phyloP scores from a whole-genome alignment of 2,113 vertebrate genomes.

The Polypterus bichir region DNA sequence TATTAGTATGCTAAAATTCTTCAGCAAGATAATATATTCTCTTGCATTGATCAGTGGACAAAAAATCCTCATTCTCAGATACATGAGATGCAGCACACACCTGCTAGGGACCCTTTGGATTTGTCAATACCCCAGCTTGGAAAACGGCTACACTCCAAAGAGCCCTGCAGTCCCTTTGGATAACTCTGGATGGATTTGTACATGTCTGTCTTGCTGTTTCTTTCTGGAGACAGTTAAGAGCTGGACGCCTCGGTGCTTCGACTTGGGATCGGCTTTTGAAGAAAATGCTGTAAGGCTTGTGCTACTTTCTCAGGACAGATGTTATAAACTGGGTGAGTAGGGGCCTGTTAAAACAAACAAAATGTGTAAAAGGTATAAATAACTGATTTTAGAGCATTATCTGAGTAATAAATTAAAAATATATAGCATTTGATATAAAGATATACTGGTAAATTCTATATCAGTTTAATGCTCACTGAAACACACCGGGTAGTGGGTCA shows the following conservation, averaged over 20 bases:
- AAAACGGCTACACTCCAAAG: too few species aligned
- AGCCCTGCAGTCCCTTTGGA: too few species aligned
- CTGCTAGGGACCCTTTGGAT: not conserved
- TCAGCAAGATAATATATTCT: not conserved
- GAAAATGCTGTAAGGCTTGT: conserved; percentile 67
- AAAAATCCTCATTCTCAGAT: not conserved
- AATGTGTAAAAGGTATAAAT: not conserved
- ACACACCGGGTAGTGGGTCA: too few species aligned
- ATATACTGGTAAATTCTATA: too few species aligned
- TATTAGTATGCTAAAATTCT: not conserved
- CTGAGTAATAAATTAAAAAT: too few species aligned
- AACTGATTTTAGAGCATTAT: too few species aligned
- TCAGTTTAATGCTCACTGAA: too few species aligned
- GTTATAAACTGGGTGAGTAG: conserved; percentile 91
- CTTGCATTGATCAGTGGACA: not conserved
- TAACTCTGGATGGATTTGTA: too few species aligned
- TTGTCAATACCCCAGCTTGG: too few species aligned
- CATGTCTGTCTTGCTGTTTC: too few species aligned
- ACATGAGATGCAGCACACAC: not conserved
- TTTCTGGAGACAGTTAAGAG: too few species aligned
- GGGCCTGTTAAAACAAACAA: conserved; percentile 47
- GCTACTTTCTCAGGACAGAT: conserved; percentile 81
- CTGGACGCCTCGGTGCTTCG: conserved; percentile 12
- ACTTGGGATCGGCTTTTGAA: conserved; percentile 55
- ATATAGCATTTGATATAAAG: too few species aligned